A percentile compares a stretch with the other conserved stretches of the same genome.
phyloP scores from a whole-genome alignment of 2,888 invertebrate genomes.

The Phyllotreta cruciferae region DNA sequence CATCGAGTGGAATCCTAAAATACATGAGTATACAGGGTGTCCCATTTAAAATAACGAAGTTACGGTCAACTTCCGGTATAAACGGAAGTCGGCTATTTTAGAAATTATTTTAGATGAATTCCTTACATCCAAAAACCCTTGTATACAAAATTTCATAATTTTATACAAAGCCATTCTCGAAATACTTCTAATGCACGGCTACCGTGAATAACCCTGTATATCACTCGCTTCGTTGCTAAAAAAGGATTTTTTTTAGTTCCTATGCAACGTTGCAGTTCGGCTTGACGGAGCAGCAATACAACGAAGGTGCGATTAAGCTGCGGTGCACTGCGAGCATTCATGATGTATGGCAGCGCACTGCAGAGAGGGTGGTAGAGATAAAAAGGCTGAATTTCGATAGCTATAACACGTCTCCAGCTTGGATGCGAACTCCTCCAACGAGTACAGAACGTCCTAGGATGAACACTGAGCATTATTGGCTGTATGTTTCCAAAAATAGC shows the following conservation, averaged over 20 bases:
- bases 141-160: no score
- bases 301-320: conserved; percentile 60
- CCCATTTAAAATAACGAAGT: no score
- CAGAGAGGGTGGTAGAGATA: conserved; percentile 71
- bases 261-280: conserved; percentile 53
- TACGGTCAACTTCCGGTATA: no score
- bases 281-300: conserved; percentile 52
- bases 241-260: conserved; percentile 48
- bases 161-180: no score
- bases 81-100: no score
- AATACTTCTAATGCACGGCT: no score
- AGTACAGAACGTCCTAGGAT: conserved; percentile 23
- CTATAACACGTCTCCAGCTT: conserved; percentile 21
- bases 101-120: no score
- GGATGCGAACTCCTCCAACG: conserved; percentile 23
- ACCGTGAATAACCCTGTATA: no score
- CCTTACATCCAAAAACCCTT: no score
- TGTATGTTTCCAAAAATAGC: conserved; percentile 28
- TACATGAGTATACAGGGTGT: no score
- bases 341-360: conserved; percentile 71
- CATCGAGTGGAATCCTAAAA: no score
- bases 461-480: conserved; percentile 31
- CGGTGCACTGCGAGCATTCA: conserved; percentile 72
- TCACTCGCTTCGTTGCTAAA: neutral
- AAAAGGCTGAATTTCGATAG: conserved; percentile 53